Conservation (phyloP, 2,888 invertebrate genomes). For the Drosophila kuntzei region DNA sequence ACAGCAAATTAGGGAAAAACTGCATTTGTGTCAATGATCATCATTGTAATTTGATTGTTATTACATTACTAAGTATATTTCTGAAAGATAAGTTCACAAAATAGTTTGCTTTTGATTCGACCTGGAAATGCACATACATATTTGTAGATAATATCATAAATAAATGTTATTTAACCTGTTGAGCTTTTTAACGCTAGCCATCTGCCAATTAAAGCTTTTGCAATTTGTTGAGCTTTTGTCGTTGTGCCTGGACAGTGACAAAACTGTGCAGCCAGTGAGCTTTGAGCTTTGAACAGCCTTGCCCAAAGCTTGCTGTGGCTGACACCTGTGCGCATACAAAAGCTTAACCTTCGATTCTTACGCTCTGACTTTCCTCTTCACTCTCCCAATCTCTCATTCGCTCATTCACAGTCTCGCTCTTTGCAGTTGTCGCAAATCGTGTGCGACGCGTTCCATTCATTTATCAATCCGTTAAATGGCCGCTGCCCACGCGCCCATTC, state of each 20-base stretch:
- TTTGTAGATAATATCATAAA: too few relatives aligned
- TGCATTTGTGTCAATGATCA: too few relatives aligned
- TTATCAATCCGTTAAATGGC: conserved; percentile 69
- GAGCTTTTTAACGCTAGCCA: conserved; percentile 1
- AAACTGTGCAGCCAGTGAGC: conserved; percentile 1
- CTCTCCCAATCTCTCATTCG: background rate
- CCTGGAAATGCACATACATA: too few relatives aligned
- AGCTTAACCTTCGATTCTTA: background rate
- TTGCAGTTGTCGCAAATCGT: conserved; percentile 30
- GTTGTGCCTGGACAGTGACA: background rate
- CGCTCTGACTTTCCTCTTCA: background rate
- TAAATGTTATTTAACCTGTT: too few relatives aligned
- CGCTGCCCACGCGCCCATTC: conserved; percentile 35
- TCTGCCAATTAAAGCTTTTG: background rate
- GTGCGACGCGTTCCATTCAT: conserved; percentile 60
- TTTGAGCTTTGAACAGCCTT: background rate
- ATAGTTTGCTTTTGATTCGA: too few relatives aligned
- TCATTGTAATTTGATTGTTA: too few relatives aligned
- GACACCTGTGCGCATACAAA: conserved; percentile 12
- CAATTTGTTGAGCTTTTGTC: background rate
- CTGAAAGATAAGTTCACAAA: too few relatives aligned
- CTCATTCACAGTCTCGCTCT: background rate
- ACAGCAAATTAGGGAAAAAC: too few relatives aligned
- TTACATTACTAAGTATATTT: too few relatives aligned
- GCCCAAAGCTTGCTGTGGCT: conserved; percentile 6